Conservation (phyloP, 2,888 invertebrate genomes). For the Tachina lurida region DNA sequence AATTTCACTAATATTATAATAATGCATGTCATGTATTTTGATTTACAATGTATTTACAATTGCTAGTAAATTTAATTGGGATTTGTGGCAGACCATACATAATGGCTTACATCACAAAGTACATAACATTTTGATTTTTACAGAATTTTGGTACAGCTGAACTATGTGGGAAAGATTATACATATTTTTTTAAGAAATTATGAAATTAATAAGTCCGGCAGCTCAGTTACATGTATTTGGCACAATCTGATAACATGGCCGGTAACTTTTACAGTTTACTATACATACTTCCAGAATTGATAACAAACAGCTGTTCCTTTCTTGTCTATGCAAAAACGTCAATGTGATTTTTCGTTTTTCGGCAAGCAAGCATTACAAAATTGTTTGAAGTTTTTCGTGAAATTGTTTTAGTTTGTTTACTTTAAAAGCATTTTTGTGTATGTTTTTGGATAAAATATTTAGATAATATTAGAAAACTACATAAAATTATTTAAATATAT, state of each 20-base stretch:
- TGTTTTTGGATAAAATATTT: background rate
- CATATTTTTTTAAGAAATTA: no score
- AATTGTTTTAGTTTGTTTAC: slow-evolving; percentile 42
- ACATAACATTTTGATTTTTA: no score
- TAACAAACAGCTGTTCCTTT: slow-evolving; percentile 57
- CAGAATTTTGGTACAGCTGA: no score
- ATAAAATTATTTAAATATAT: background rate
- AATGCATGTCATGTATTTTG: no score
- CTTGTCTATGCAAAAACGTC: slow-evolving; percentile 51
- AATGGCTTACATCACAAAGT: no score
- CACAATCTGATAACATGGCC: no score
- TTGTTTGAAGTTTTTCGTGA: slow-evolving; percentile 38
- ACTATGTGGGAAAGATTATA: no score
- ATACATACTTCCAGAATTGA: slow-evolving; percentile 9
- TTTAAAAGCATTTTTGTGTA: slow-evolving; percentile 33
- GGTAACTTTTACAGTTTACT: background rate
- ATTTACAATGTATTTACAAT: no score
- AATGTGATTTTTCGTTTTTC: slow-evolving; percentile 68
- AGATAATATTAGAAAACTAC: background rate
- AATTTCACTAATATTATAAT: no score
- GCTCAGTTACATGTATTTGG: no score
- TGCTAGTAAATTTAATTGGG: no score
- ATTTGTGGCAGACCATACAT: no score
- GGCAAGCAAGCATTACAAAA: slow-evolving; percentile 41
- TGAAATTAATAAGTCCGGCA: background rate